Percentiles rank a stretch among this genome's conserved stretches.
phyloP scores from a whole-genome alignment of 2,888 invertebrate species.

The Eurytoma adleriae region DNA sequence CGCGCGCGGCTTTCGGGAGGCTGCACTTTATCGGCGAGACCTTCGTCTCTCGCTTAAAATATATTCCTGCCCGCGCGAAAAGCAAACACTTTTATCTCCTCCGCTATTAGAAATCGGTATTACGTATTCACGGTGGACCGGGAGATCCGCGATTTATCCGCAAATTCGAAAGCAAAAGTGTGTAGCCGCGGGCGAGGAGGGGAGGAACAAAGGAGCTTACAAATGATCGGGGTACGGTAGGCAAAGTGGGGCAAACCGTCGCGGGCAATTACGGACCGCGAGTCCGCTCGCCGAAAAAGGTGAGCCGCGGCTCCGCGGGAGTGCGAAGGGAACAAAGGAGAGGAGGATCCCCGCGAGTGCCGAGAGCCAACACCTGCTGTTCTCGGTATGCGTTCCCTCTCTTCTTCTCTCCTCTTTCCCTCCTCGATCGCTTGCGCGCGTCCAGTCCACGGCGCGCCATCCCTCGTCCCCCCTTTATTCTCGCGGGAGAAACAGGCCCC shows the following conservation, averaged over 20 bases:
- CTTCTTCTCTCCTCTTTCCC: slow-evolving; percentile 31
- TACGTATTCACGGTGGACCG: neutral
- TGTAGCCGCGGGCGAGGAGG: too few species aligned
- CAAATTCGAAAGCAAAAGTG: neutral
- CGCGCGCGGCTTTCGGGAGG: slow-evolving; percentile 1
- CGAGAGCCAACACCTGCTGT: slow-evolving; percentile 60
- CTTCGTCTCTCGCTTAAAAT: neutral
- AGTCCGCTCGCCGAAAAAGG: slow-evolving; percentile 18
- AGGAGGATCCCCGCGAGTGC: slow-evolving; percentile 35
- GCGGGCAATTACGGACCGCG: slow-evolving; percentile 14
- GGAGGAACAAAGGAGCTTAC: too few species aligned
- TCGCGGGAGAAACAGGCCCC: slow-evolving; percentile 42
- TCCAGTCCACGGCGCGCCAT: neutral
- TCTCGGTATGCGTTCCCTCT: slow-evolving; percentile 58
- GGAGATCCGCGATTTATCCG: neutral
- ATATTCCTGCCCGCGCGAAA: too few species aligned
- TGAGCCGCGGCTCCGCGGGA: slow-evolving; percentile 45
- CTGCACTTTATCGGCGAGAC: neutral
- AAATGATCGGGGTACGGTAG: too few species aligned
- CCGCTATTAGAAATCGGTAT: too few species aligned
- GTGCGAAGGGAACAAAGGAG: slow-evolving; percentile 52
- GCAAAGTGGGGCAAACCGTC: slow-evolving; percentile 13
- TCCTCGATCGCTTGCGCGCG: slow-evolving; percentile 2
- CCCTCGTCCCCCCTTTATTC: slow-evolving; percentile 22
- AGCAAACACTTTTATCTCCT: too few species aligned